Percentiles rank a stretch among this genome's conserved stretches.
Conservation (phyloP, 1,140 invertebrate species). For the Dinothrombium tinctorium region DNA sequence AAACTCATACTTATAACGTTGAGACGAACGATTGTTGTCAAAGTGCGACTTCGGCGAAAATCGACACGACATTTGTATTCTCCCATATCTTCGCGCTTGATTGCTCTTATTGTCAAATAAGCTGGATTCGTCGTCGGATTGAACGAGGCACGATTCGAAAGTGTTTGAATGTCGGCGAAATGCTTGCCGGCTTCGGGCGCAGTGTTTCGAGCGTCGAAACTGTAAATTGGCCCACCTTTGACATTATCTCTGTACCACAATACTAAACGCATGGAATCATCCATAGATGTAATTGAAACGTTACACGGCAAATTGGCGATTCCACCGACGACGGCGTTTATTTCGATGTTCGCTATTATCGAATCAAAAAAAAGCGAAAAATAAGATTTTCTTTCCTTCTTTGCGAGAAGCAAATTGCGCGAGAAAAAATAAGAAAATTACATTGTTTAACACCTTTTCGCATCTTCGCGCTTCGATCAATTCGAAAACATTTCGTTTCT, state of each 20-base stretch:
- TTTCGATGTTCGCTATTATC: too few species aligned
- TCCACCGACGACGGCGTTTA: neutral
- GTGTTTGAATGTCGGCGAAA: constrained; percentile 1
- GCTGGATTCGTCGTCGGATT: neutral
- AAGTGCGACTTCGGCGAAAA: constrained; percentile 50
- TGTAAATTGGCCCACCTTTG: constrained; percentile 8
- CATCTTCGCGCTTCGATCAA: too few species aligned
- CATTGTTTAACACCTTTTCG: too few species aligned
- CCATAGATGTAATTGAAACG: neutral
- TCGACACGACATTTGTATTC: constrained; percentile 30
- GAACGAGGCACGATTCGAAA: constrained; percentile 6
- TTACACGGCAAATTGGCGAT: constrained; percentile 3
- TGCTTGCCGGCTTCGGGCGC: neutral
- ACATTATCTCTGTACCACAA: constrained; percentile 10
- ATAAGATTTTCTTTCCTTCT: too few species aligned
- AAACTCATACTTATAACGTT: constrained; percentile 52
- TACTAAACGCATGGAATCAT: constrained; percentile 6
- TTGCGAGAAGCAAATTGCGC: too few species aligned
- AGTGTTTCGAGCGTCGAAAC: constrained; percentile 5
- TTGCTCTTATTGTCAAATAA: constrained; percentile 1
- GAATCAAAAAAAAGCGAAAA: too few species aligned
- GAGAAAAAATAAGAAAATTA: too few species aligned
- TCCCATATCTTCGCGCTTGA: constrained; percentile 11
- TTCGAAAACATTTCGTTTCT: too few species aligned
- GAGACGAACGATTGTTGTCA: constrained; percentile 48